Evolutionary conservation across 1,140 invertebrate genomes (phyloP), one percentile per base, ranked within the genome.

Genomic region (Platyscapa corneri): DNA sequence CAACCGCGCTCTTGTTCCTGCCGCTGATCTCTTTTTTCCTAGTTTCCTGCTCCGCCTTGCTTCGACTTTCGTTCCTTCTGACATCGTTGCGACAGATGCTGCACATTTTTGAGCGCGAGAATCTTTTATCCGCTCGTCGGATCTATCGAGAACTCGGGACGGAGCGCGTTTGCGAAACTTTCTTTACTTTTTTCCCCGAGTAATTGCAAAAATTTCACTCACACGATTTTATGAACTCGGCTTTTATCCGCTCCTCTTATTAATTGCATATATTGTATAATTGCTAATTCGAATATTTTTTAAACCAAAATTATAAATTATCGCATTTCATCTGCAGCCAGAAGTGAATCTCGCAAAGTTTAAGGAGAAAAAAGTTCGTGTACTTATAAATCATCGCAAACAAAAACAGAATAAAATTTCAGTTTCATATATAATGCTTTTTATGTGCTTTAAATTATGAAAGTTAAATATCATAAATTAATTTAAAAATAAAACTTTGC

Each of bases 21-120:
- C 46, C 34, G n/a, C 80, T 78, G 23, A n/a, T 82, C 85, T 56
- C 23, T 82, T 46, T 83, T 30, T 82, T 23, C 34, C 16, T 32
- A 37, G 18, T 16, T 39, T 46, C 14, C 30, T 18, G 10, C 30
- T n/a, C 49, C 46, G 12, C 60, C 64, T 74, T 53, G 1, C 30
- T 77, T 32, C 27, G 46, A 78, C 72, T 77, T 32, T 82, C 77
- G 16, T 49, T 60, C 39, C 32, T 60, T 49, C 34, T 65, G 56
- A 81, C 86, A 67, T 30, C 46, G 72, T 87, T 81, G 85, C 81
- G 75, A 86, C 87, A 88, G 83, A 88, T 88, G 87, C 85, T 83
- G 83, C 37, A 88, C 83, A 88, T 89, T 89, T 88, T 88, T 86
- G 83, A 86, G 83, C 86, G 70, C 75, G 30, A 67, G 39, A 82